Base-by-base conservation (phyloP, 1,140 invertebrate genomes). In the Tetramorium simillimum region DNA sequence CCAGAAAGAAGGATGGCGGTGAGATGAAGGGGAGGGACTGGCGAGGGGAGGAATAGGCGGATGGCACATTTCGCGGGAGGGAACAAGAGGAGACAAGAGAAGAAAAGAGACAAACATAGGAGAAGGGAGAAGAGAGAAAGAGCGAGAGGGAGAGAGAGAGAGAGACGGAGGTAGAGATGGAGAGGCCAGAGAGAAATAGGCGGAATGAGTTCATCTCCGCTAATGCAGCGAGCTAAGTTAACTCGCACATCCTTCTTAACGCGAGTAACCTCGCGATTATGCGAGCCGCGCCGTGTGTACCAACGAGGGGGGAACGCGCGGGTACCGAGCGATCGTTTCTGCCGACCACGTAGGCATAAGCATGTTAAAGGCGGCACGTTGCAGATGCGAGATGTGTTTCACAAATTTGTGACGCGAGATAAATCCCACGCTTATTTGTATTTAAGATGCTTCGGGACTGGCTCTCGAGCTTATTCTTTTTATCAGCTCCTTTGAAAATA, bases 181-280 rank as follows among this genome's bases (percentile, higher is more conserved):
- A 88, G 73, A 53, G 60, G 51, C 49, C 63, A 81, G 86, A 85
- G 88, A 76, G 80, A 90, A 85, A 88, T 84, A 90, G 78, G 73
- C 89, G 87, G 93, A 94, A 94, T 94, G 94, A 95, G 94, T 94
- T 95, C 94, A 95, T 95, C 94, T 94, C 93, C 84, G 88, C 85
- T 94, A 95, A 95, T 94, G 93, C 93, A 94, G 94, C 93, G 90
- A 92, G 91, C 91, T 92, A 92, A 94, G 92, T 94, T 94, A 94
- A 95, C 94, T 95, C 94, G 94, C 87, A 95, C 94, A 95, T 95
- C 95, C 95, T 95, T 94, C 94, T 95, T 94, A 95, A 94, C 94
- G 92, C 92, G 90, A 90, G 92, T 90, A 92, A 90, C 91, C 86
- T 93, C 80, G 91, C 89, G 91, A 93, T 92, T 92, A 92, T 92